These are phyloP conservation scores for Drosophila ohnishii DNA, from an alignment of 1,140 invertebrate genomes.

Conservation along the genomic window DNA sequence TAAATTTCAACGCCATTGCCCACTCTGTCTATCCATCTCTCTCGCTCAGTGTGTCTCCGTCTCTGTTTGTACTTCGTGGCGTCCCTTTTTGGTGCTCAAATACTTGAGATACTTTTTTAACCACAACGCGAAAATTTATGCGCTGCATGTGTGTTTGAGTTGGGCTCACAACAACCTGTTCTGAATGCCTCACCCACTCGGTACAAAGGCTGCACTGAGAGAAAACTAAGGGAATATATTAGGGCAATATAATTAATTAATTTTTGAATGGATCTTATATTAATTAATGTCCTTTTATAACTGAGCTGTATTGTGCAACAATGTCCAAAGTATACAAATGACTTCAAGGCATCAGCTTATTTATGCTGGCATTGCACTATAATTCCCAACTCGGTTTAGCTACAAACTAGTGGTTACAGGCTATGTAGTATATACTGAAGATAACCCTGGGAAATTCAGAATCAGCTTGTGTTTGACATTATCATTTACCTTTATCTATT, in stretches of 20 bases:
- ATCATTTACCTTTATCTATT: too few species aligned
- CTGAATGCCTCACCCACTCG: conserved; percentile 40
- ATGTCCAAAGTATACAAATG: too few species aligned
- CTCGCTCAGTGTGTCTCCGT: neutral
- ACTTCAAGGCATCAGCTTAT: too few species aligned
- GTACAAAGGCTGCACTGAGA: conserved; percentile 9
- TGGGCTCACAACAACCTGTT: conserved; percentile 72
- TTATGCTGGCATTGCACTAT: neutral
- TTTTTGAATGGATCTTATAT: neutral
- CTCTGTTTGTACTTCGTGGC: conserved; percentile 3
- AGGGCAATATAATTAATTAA: neutral
- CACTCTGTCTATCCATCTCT: conserved; percentile 7
- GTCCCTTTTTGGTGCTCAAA: conserved; percentile 38
- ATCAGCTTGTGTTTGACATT: too few species aligned
- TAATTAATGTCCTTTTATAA: neutral
- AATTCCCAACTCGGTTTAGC: neutral
- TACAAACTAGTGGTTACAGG: neutral
- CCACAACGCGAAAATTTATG: conserved; percentile 68
- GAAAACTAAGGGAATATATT: neutral
- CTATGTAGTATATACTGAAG: neutral
- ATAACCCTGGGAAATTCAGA: too few species aligned
- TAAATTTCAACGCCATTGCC: conserved; percentile 75
- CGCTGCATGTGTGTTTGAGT: conserved; percentile 54
- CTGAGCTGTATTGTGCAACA: too few species aligned
- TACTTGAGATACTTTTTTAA: conserved; percentile 68